Percentiles rank a stretch among this genome's conserved stretches.
These are phyloP conservation scores for Malurus cyaneus DNA, from an alignment of 2,113 vertebrate genomes.

Conservation along the genomic window DNA sequence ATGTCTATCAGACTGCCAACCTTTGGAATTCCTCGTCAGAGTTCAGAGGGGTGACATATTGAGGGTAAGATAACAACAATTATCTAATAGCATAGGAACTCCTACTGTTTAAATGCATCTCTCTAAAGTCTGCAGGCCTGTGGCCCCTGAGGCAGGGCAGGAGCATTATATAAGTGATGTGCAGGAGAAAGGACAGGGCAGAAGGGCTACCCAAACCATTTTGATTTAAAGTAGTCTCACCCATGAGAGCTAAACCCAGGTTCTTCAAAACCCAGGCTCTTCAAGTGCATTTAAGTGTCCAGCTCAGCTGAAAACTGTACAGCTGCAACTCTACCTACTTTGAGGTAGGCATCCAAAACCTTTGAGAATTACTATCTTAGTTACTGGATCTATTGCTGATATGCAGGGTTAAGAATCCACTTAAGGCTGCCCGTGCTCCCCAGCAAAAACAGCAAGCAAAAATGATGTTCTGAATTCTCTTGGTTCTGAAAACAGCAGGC, in stretches of 20 bases:
- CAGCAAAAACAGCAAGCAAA: background rate
- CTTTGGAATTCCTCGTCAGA: conserved; percentile 37
- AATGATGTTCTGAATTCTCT: background rate
- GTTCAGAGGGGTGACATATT: background rate
- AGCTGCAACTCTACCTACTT: background rate
- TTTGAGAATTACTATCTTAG: background rate
- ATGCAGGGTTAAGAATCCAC: background rate
- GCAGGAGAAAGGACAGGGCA: background rate
- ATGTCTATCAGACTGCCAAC: background rate
- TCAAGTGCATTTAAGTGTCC: background rate
- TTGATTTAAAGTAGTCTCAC: background rate
- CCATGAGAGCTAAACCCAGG: background rate
- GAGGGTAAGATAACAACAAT: background rate
- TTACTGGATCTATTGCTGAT: background rate
- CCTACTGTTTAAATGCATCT: background rate
- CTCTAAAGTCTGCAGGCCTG: background rate
- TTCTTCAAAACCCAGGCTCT: background rate
- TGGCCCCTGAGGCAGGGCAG: background rate
- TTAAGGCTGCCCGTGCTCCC: background rate
- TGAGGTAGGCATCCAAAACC: background rate
- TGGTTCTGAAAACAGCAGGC: background rate
- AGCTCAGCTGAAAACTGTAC: background rate
- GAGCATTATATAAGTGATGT: background rate
- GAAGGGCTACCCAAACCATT: background rate
- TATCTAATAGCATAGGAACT: background rate